Percentiles rank a stretch among this genome's conserved stretches.
Conservation (phyloP, 2,888 invertebrate species). For the Metalampra italica region DNA sequence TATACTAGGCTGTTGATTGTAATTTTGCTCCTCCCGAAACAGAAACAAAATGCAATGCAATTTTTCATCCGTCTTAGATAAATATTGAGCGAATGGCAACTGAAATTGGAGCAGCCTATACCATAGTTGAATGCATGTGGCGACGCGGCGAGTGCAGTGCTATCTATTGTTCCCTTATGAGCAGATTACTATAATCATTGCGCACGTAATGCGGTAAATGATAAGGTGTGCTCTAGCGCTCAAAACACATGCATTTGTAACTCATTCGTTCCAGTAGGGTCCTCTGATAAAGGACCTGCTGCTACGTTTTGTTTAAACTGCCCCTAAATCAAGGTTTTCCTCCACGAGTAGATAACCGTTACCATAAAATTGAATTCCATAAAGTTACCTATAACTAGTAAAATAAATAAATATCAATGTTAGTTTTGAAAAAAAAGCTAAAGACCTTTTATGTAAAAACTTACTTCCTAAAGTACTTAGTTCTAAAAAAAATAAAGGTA, state of each 20-base stretch:
- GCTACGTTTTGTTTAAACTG: constrained; percentile 34
- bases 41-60: no score
- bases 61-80: background rate
- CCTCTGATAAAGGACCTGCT: constrained; percentile 16
- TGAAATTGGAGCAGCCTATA: constrained; percentile 44
- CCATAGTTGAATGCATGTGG: constrained; percentile 40
- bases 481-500: no score
- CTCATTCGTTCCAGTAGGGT: constrained; percentile 66
- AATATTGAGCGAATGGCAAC: background rate
- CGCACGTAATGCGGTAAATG: constrained; percentile 75
- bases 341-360: background rate
- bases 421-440: no score
- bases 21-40: no score
- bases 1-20: no score
- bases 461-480: no score
- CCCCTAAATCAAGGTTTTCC: constrained; percentile 32
- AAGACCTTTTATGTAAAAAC: no score
- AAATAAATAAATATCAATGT: no score
- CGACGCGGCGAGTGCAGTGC: constrained; percentile 49
- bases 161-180: constrained; percentile 68
- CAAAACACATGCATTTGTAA: constrained; percentile 75
- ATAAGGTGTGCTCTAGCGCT: constrained; percentile 70
- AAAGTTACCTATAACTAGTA: no score
- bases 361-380: no score
- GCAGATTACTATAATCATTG: constrained; percentile 77